Conservation (phyloP, 2,113 vertebrate species). For the Xiphorhynchus elegans region DNA sequence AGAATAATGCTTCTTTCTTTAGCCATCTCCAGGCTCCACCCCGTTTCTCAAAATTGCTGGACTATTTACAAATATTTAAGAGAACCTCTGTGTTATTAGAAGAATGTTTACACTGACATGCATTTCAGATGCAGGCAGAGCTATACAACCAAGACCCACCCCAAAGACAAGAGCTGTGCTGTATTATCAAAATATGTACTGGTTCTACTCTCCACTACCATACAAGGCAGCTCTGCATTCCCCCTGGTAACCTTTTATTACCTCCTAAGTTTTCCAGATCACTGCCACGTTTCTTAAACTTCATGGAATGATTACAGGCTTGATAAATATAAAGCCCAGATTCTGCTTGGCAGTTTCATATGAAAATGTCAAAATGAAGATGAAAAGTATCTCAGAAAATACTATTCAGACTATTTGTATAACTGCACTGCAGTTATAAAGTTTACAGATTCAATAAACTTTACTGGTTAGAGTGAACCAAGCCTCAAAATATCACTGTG, state of each 20-base stretch:
- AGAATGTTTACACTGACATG: slow-evolving; percentile 30
- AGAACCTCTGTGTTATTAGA: slow-evolving; percentile 8
- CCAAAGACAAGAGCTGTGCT: slow-evolving; percentile 29
- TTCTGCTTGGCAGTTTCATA: slow-evolving; percentile 47
- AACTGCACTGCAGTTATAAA: not conserved
- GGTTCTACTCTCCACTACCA: slow-evolving; percentile 73
- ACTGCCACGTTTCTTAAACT: slow-evolving; percentile 74
- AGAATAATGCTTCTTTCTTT: slow-evolving; percentile 28
- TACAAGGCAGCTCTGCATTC: slow-evolving; percentile 85
- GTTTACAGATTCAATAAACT: not conserved
- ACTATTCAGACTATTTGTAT: not conserved
- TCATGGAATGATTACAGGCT: slow-evolving; percentile 75
- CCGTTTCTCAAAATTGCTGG: slow-evolving; percentile 23
- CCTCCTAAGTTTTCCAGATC: slow-evolving; percentile 70
- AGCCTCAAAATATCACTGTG: not conserved
- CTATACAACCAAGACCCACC: not conserved
- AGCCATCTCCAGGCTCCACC: not conserved
- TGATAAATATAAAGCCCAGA: slow-evolving; percentile 69
- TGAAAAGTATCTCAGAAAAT: slow-evolving; percentile 11
- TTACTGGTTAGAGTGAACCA: not conserved
- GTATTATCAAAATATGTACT: slow-evolving; percentile 41
- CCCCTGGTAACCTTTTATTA: slow-evolving; percentile 78
- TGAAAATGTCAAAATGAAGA: slow-evolving; percentile 41
- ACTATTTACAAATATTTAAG: slow-evolving; percentile 49
- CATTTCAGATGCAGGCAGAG: not conserved